These are phyloP conservation scores for Acleris holmiana DNA, from an alignment of 2,888 invertebrate genomes.

Conservation along the genomic window DNA sequence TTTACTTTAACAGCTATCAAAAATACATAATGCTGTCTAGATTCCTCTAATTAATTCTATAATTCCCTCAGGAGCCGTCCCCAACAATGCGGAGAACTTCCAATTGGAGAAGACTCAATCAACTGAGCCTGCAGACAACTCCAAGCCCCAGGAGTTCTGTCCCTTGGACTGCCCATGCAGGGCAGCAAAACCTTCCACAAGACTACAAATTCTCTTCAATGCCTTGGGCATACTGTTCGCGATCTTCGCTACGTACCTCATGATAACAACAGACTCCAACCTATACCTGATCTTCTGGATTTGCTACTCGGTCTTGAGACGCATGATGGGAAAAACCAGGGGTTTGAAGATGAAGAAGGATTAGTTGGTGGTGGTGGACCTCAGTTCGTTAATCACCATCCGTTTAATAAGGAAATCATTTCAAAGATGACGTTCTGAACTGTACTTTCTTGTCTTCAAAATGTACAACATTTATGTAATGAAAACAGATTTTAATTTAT, in stretches of 20 bases:
- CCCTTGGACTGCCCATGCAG: slow-evolving; percentile 59
- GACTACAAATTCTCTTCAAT: slow-evolving; percentile 55
- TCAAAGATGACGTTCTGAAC: too few species aligned
- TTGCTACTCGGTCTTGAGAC: slow-evolving; percentile 66
- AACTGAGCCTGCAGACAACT: slow-evolving; percentile 25
- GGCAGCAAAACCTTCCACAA: slow-evolving; percentile 38
- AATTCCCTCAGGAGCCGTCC: slow-evolving; percentile 18
- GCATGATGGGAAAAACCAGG: slow-evolving; percentile 59
- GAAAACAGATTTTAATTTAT: too few species aligned
- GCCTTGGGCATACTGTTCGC: slow-evolving; percentile 66
- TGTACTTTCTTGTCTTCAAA: too few species aligned
- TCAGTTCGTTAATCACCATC: too few species aligned
- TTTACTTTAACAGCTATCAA: too few species aligned
- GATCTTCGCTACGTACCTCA: slow-evolving; percentile 66
- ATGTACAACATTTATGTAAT: too few species aligned
- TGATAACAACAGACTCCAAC: slow-evolving; percentile 68
- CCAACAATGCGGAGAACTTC: slow-evolving; percentile 38
- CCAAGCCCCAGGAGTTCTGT: slow-evolving; percentile 47
- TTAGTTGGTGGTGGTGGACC: slow-evolving; percentile 34
- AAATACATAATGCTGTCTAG: not conserved
- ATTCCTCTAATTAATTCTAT: not conserved
- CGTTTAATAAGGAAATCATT: too few species aligned
- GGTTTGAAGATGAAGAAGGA: slow-evolving; percentile 53
- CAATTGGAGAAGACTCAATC: slow-evolving; percentile 15
- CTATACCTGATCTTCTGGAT: slow-evolving; percentile 74